Base-by-base conservation (phyloP, 2,113 vertebrate genomes). In the Morone chrysops region DNA sequence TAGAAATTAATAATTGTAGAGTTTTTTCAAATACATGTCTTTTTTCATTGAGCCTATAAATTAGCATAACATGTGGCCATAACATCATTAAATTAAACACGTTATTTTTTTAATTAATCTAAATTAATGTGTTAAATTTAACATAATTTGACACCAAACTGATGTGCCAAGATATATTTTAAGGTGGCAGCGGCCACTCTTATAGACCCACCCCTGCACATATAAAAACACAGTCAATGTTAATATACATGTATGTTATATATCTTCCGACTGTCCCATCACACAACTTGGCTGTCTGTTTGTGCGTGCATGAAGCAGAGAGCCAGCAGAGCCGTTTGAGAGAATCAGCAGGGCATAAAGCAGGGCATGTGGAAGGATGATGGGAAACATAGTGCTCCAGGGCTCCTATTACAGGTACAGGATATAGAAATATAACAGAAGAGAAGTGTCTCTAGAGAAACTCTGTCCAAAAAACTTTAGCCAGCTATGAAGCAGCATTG, bases 391-490 rank as follows among this genome's bases (percentile, higher is more conserved):
- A 59, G 40, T 68, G 66, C 71, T 85, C 10, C 2, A 56, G 75
- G 75, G 68, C 51, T 79, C 47, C 41, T 38, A 66, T 82, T 75
- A 83, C 82, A 71, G 60, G 54, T 78, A 59, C 53, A 61, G 22
- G 51, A 56, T 61, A 48, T 20, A 61, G 41, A 74, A 59, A 54
- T 31, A 77, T 53, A 80, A 67, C 67, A 76, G 40, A 80, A 57
- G 47, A 60, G 54, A 59, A 48, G 41, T 54, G 66, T 70, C 59
- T 87, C 68, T 12, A 5, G 54, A 83, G 20, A 61, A 75, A 86
- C 25, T 38, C 18, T 48, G 47, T 47, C 40, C 50, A 82, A 25
- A 70, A 59, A 78, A 17, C 54, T 80, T 63, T 5, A 11, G 51
- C 0, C 56, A 36, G 48, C 38, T 74, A 62, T 74, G 8, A 82